Evolutionary conservation across 2,888 invertebrate species (phyloP).

Genomic region (Zelleria hepariella): DNA sequence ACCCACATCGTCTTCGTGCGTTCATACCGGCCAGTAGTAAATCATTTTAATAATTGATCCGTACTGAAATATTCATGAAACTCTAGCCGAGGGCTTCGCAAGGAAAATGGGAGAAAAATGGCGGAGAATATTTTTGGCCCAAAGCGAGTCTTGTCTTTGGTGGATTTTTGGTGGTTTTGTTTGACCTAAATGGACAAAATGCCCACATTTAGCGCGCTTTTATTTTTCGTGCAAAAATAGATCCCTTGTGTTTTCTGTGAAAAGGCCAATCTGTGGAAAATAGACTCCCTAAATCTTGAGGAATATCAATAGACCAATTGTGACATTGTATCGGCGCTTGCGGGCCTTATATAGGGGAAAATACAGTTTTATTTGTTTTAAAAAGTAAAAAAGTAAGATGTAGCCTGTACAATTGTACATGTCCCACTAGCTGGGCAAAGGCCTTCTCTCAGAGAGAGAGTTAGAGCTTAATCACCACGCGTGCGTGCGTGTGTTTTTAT

Average conservation of each 20-base stretch:
- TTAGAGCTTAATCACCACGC: too few relatives aligned
- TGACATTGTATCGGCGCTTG: neutral
- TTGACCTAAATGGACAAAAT: neutral
- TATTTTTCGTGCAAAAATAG: neutral
- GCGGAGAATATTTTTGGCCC: slow-evolving; percentile 39
- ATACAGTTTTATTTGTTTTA: neutral
- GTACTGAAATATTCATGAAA: slow-evolving; percentile 65
- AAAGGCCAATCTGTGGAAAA: neutral
- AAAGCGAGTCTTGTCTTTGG: slow-evolving; percentile 39
- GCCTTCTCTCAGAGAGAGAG: too few relatives aligned
- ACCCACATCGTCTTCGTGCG: slow-evolving; percentile 31
- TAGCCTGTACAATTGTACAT: too few relatives aligned
- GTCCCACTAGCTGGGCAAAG: too few relatives aligned
- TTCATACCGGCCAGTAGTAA: slow-evolving; percentile 51
- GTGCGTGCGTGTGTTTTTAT: too few relatives aligned
- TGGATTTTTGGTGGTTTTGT: slow-evolving; percentile 13
- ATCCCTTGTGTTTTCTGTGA: neutral
- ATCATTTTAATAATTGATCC: slow-evolving; percentile 72
- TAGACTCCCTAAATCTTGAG: neutral
- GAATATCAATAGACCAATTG: neutral
- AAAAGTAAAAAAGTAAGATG: neutral
- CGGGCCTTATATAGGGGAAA: neutral
- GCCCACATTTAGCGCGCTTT: neutral
- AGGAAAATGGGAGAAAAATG: slow-evolving; percentile 61
- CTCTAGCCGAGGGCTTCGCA: slow-evolving; percentile 50